Evolutionary conservation across 2,113 vertebrate genomes (phyloP).

Genomic region (Eleginops maclovinus): DNA sequence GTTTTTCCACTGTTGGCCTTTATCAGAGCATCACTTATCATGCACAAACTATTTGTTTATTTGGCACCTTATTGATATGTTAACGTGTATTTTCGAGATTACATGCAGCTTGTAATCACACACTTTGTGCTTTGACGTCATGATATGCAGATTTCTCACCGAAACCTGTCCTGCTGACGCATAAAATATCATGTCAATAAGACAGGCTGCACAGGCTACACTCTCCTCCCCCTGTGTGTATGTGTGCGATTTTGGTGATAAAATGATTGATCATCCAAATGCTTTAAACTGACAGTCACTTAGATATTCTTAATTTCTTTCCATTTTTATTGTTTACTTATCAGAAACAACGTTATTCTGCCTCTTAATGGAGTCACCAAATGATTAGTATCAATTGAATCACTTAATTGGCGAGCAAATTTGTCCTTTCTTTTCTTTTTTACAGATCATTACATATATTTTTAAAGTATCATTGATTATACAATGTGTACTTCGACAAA

Average conservation of each 20-base stretch:
- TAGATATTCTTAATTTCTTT: slow-evolving; percentile 22
- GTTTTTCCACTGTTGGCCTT: slow-evolving; percentile 81
- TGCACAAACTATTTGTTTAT: slow-evolving; percentile 53
- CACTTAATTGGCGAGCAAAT: slow-evolving; percentile 39
- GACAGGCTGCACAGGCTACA: slow-evolving; percentile 14
- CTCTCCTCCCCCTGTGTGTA: slow-evolving; percentile 11
- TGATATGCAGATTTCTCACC: slow-evolving; percentile 40
- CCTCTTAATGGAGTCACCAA: slow-evolving; percentile 15
- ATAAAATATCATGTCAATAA: slow-evolving; percentile 26
- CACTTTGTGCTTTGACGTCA: slow-evolving; percentile 46
- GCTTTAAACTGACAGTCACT: slow-evolving; percentile 16
- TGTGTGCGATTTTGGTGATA: slow-evolving; percentile 13
- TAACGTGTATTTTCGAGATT: slow-evolving; percentile 31
- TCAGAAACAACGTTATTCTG: slow-evolving; percentile 35
- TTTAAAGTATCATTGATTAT: slow-evolving; percentile 41
- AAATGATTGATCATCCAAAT: slow-evolving; percentile 30
- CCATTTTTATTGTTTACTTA: slow-evolving; percentile 31
- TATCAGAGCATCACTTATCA: slow-evolving; percentile 61
- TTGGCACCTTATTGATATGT: slow-evolving; percentile 65
- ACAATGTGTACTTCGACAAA: slow-evolving; percentile 36
- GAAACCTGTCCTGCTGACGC: slow-evolving; percentile 14
- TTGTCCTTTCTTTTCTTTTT: slow-evolving; percentile 24
- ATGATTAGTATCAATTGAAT: slow-evolving; percentile 53
- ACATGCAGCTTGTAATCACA: slow-evolving; percentile 41
- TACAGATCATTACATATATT: slow-evolving; percentile 51